phyloP scores from a whole-genome alignment of 1,140 invertebrate genomes.

The Habropoda laboriosa region DNA sequence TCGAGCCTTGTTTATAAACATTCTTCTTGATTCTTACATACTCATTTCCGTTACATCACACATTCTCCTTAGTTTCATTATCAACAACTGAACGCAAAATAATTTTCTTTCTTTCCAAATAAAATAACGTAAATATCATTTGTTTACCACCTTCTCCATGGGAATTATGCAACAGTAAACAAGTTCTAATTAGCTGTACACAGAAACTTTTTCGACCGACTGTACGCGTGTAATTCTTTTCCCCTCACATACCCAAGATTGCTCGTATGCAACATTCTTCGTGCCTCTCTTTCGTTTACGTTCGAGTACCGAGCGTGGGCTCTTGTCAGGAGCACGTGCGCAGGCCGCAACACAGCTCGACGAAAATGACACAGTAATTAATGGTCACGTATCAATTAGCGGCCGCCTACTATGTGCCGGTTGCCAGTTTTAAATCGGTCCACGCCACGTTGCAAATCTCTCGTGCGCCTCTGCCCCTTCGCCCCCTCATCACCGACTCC shows the following conservation, averaged over 20 bases:
- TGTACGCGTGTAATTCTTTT: too few relatives aligned
- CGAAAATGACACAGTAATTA: constrained; percentile 82
- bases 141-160: too few relatives aligned
- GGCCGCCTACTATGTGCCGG: constrained; percentile 66
- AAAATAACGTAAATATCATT: too few relatives aligned
- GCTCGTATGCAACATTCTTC: constrained; percentile 29
- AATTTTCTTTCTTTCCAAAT: too few relatives aligned
- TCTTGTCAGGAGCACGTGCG: constrained; percentile 79
- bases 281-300: neutral
- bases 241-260: neutral
- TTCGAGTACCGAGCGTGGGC: constrained; percentile 50
- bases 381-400: constrained; percentile 81
- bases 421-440: constrained; percentile 78
- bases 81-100: too few relatives aligned
- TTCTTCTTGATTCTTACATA: too few relatives aligned
- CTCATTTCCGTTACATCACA: too few relatives aligned
- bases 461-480: constrained; percentile 15
- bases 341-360: constrained; percentile 73
- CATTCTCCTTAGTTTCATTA: too few relatives aligned
- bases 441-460: constrained; percentile 64
- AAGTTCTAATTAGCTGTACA: too few relatives aligned
- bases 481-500: neutral
- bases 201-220: too few relatives aligned
- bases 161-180: too few relatives aligned
- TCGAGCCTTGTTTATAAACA: too few relatives aligned